phyloP scores from a whole-genome alignment of 2,113 vertebrate species.

The Glareola pratincola region DNA sequence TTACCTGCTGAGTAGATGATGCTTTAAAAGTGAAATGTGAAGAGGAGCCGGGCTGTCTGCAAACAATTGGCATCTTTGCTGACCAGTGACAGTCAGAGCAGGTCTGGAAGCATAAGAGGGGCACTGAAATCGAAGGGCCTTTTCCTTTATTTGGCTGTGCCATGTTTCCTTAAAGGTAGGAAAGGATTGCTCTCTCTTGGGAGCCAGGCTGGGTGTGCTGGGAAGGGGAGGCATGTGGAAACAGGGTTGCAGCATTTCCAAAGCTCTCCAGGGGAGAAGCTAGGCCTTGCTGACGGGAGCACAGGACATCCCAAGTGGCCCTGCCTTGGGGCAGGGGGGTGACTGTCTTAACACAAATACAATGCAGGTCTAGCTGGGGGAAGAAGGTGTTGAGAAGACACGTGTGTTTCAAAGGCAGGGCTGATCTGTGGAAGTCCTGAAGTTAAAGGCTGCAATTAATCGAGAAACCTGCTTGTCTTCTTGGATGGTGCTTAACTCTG shows the following conservation, averaged over 20 bases:
- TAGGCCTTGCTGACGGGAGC: not conserved
- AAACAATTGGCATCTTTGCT: not conserved
- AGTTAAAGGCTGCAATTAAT: not conserved
- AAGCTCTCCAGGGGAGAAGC: not conserved
- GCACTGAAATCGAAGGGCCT: not conserved
- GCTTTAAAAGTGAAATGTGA: not conserved
- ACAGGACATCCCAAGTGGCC: not conserved
- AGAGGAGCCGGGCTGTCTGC: not conserved
- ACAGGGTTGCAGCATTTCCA: not conserved
- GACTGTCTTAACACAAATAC: not conserved
- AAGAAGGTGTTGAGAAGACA: not conserved
- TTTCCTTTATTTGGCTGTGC: not conserved
- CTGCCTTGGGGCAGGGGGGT: not conserved
- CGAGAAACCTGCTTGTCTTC: not conserved
- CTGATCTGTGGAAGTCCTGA: not conserved
- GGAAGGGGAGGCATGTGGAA: not conserved
- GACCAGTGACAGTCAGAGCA: not conserved
- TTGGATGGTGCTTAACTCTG: not conserved
- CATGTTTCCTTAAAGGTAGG: not conserved
- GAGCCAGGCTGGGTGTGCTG: not conserved
- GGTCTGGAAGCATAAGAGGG: not conserved
- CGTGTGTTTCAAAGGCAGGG: not conserved
- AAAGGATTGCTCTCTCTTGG: not conserved
- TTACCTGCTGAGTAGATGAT: not conserved
- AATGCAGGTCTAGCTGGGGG: not conserved